Evolutionary conservation across 2,888 invertebrate species (phyloP).

Genomic region (Dichetophora obliterata): DNA sequence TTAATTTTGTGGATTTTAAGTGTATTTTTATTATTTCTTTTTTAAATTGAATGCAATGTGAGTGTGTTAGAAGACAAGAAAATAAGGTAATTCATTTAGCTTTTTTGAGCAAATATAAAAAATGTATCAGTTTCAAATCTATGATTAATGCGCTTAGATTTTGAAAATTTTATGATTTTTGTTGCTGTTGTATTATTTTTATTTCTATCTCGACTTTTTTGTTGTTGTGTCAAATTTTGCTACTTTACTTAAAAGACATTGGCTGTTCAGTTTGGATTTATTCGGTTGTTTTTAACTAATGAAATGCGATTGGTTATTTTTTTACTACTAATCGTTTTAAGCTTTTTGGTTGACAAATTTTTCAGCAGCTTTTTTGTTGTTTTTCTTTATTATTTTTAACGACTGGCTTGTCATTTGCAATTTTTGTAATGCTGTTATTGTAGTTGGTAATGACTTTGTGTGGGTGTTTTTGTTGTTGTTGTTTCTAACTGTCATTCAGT

Average conservation of each 20-base stretch:
- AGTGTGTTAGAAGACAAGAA: background rate
- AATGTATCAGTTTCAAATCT: background rate
- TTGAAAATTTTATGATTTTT: background rate
- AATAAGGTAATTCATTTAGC: background rate
- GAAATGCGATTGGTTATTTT: too few relatives aligned
- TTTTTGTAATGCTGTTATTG: background rate
- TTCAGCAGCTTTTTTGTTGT: background rate
- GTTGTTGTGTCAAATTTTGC: constrained; percentile 7
- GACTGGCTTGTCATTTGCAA: too few relatives aligned
- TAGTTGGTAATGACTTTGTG: constrained; percentile 21
- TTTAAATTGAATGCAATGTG: background rate
- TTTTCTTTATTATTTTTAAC: too few relatives aligned
- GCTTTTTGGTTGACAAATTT: background rate
- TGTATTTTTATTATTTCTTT: background rate
- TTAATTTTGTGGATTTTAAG: background rate
- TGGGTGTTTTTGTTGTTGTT: constrained; percentile 21
- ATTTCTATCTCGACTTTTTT: constrained; percentile 2
- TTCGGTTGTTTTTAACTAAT: too few relatives aligned
- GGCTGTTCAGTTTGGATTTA: background rate
- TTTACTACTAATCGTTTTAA: background rate
- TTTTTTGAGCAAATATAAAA: background rate
- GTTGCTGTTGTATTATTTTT: background rate
- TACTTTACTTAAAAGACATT: too few relatives aligned
- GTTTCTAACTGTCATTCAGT: constrained; percentile 4
- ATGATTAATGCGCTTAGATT: background rate